phyloP scores from a whole-genome alignment of 2,113 vertebrate species.

The Hymenochirus boettgeri region DNA sequence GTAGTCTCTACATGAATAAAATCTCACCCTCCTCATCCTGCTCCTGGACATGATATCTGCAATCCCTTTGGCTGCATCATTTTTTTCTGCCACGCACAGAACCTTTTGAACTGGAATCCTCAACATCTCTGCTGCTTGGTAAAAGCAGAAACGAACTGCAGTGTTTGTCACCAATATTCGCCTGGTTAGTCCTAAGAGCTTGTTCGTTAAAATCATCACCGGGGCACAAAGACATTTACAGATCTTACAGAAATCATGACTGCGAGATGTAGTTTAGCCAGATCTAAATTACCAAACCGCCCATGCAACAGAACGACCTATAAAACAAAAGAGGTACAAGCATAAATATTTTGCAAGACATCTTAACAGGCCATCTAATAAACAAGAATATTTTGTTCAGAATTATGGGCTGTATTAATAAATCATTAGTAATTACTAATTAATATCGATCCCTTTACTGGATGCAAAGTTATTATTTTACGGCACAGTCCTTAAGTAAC shows the following conservation, averaged over 20 bases:
- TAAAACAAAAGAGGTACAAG: too few species aligned
- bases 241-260: not conserved
- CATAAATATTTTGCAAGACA: too few species aligned
- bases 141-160: conserved; percentile 46
- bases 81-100: conserved; percentile 94
- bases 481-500: too few species aligned
- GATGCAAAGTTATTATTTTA: too few species aligned
- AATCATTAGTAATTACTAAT: too few species aligned
- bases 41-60: conserved; percentile 84
- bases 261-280: not conserved
- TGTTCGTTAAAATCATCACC: conserved; percentile 48
- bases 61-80: conserved; percentile 90
- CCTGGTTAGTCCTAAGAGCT: conserved; percentile 35
- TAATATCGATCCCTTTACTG: too few species aligned
- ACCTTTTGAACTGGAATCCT: conserved; percentile 71
- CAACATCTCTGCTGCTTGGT: conserved; percentile 53
- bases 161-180: conserved; percentile 44
- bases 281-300: not conserved
- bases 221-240: rapidly evolving
- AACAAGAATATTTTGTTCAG: too few species aligned
- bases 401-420: too few species aligned
- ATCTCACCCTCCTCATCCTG: conserved; percentile 78
- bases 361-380: too few species aligned
- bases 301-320: not conserved
- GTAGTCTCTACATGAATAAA: too few species aligned